phyloP scores from a whole-genome alignment of 2,888 invertebrate species.

The Phyllotreta striolata region DNA sequence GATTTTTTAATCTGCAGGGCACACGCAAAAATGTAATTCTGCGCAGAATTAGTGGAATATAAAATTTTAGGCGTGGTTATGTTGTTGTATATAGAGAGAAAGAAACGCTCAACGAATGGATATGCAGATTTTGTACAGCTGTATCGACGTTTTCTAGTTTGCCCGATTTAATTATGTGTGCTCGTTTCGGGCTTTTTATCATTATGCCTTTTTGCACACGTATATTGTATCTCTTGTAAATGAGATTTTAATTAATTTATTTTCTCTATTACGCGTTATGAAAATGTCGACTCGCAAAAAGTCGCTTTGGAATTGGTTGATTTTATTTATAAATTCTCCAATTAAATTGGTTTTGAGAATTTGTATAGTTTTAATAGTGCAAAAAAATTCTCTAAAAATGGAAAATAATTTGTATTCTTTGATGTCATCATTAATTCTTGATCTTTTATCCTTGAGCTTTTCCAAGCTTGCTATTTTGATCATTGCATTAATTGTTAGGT shows the following conservation, averaged over 20 bases:
- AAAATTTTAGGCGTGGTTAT: conserved; percentile 62
- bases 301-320: not conserved
- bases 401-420: too few relatives aligned
- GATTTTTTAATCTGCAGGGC: conserved; percentile 59
- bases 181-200: conserved; percentile 53
- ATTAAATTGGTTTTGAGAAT: too few relatives aligned
- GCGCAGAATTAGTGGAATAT: conserved; percentile 62
- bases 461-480: too few relatives aligned
- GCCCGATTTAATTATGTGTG: conserved; percentile 60
- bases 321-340: too few relatives aligned
- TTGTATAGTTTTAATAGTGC: too few relatives aligned
- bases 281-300: conserved; percentile 41
- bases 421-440: too few relatives aligned
- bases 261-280: conserved; percentile 47
- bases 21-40: conserved; percentile 59
- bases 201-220: not conserved
- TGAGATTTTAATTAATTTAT: too few relatives aligned
- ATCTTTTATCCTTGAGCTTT: too few relatives aligned
- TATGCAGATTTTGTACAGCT: conserved; percentile 54
- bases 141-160: conserved; percentile 62
- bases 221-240: conserved; percentile 3
- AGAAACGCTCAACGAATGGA: conserved; percentile 47
- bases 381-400: too few relatives aligned
- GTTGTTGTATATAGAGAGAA: conserved; percentile 36
- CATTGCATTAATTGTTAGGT: too few relatives aligned